Base-by-base conservation (phyloP, 2,888 invertebrate genomes). In the Trichacis sp. region DNA sequence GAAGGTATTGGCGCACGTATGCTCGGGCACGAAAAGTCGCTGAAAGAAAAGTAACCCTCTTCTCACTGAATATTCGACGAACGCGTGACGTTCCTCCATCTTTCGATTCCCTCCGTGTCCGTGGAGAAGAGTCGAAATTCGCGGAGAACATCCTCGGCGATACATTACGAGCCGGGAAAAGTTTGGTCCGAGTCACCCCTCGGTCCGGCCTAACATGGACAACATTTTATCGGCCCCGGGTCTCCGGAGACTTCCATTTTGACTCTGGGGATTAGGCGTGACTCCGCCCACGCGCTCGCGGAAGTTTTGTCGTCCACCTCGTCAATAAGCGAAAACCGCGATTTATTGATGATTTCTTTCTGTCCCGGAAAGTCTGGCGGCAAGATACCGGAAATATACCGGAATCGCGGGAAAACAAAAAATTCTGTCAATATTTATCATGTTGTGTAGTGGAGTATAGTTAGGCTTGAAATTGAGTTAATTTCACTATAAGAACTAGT, bases 201-300 rank as follows among this genome's bases (percentile, higher is more conserved):
- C 64, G 69, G 62, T 64, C 64, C 68, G 56, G 72, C 70, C 70
- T 55, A 64, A 69, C 69, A 63, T 56, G 67, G 72, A 73, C 71
- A 72, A 72, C 64, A 70, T 70, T 68, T 70, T 62, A 68, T 64
- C 73, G 52, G 64, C 64, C 64, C 63, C 58, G 63, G 70, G 76
- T 82, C 84, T 84, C 84, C 68, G 62, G 84, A 84, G 84, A 84
- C 84, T 81, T 83, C 84, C 84, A 84, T 84, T 84, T 84, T 84
- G 84, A 84, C 84, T 84, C 83, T 79, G 73, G 83, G 83, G 84
- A 84, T 84, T 84, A 84, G 81, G 80, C 79, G 78, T 82, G 83
- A 83, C 84, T 82, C 84, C 84, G 84, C 84, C 80, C 74, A 81
- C 78, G 69, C 70, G 59, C 70, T 75, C 71, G 76, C 49, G 60